Evolutionary conservation across 2,888 invertebrate species (phyloP).

Genomic region (Pachydiplax longipennis): DNA sequence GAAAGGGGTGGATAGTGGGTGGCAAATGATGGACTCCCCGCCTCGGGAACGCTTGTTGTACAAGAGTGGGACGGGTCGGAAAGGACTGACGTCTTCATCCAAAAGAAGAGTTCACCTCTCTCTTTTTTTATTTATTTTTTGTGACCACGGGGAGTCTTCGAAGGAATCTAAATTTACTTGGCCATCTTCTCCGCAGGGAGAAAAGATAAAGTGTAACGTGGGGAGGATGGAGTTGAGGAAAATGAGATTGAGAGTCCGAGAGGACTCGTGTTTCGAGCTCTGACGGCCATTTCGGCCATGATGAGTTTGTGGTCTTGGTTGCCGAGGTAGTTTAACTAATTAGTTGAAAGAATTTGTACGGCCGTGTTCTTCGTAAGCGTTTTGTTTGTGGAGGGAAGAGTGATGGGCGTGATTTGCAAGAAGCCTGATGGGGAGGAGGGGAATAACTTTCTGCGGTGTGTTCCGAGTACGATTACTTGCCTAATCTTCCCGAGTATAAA

Average conservation of each 20-base stretch:
- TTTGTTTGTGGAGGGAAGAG: not conserved
- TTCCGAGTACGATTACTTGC: not conserved
- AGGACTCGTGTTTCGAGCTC: not conserved
- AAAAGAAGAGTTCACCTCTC: not conserved
- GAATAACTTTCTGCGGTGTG: not conserved
- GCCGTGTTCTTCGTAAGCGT: not conserved
- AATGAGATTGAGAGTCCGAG: not conserved
- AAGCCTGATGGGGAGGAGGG: not conserved
- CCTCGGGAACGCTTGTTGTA: not conserved
- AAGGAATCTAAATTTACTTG: constrained; percentile 17
- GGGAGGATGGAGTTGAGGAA: not conserved
- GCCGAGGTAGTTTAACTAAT: not conserved
- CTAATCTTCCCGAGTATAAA: not conserved
- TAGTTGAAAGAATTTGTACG: not conserved
- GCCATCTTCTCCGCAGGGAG: not conserved
- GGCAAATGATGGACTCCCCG: not conserved
- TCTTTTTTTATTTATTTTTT: not conserved
- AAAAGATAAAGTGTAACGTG: not conserved
- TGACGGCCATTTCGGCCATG: not conserved
- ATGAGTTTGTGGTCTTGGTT: not conserved
- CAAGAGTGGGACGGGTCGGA: not conserved
- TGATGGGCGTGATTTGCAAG: not conserved
- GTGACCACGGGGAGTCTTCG: not conserved
- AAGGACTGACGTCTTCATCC: constrained; percentile 17
- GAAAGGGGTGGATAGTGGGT: not conserved